phyloP scores from a whole-genome alignment of 30 jellyfish, hydroid and myxozoan species.

The Morbakka virulenta region DNA sequence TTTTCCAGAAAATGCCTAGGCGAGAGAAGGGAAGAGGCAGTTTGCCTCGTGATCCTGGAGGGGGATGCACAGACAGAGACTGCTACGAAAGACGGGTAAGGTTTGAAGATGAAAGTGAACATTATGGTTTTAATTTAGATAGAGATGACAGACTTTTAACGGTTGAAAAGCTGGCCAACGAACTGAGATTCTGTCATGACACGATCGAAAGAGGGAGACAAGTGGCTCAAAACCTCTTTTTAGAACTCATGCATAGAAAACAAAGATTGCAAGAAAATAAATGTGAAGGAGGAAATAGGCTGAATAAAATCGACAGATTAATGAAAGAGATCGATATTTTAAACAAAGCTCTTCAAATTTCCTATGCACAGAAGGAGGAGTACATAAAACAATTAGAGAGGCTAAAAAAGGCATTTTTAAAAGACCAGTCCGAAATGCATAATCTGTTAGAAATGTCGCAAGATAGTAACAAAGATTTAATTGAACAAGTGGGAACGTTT shows the following conservation, averaged over 20 bases:
- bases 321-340: constrained; percentile 25
- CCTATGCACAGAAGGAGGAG: constrained; percentile 24
- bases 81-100: not conserved
- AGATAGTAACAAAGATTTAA: not conserved
- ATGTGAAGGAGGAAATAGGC: not conserved
- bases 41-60: not conserved
- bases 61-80: not conserved
- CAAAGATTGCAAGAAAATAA: not conserved
- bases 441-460: constrained; percentile 21
- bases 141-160: not conserved
- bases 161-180: constrained; percentile 47
- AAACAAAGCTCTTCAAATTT: constrained; percentile 25
- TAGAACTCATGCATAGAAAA: not conserved
- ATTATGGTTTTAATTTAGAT: not conserved
- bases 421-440: constrained; percentile 43
- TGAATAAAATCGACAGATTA: constrained; percentile 10
- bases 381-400: constrained; percentile 40
- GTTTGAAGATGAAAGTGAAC: not conserved
- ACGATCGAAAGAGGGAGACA: constrained; percentile 57
- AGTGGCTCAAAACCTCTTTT: not conserved
- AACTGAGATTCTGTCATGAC: constrained; percentile 51
- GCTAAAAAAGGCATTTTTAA: constrained; percentile 33
- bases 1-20: not conserved
- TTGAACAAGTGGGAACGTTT: not conserved
- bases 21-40: not conserved